Conservation (phyloP, 2,113 vertebrate species). For the Burhinus bistriatus region DNA sequence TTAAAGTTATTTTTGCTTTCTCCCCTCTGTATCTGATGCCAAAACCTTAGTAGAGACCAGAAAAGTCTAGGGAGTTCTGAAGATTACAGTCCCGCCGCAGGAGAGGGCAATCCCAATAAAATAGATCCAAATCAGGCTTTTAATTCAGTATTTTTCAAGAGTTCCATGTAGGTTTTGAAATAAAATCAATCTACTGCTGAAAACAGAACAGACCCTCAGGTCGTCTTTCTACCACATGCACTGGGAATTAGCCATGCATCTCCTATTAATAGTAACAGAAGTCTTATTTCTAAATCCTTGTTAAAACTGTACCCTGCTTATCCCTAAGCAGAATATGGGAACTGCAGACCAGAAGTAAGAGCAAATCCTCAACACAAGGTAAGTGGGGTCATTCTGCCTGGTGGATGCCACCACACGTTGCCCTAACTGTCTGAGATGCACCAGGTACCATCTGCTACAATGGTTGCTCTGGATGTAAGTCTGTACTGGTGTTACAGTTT, state of each 20-base stretch:
- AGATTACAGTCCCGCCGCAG: background rate
- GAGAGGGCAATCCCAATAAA: background rate
- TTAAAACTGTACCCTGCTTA: background rate
- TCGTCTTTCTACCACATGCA: background rate
- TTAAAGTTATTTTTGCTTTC: background rate
- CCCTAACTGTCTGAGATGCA: background rate
- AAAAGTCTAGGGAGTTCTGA: background rate
- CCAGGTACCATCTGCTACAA: background rate
- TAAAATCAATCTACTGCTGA: background rate
- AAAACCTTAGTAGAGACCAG: background rate
- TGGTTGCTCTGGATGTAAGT: background rate
- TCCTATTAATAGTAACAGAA: background rate
- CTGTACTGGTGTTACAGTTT: background rate
- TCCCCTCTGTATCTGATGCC: background rate
- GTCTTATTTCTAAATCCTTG: background rate
- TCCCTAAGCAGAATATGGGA: background rate
- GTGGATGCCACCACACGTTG: background rate
- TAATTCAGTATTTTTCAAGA: background rate
- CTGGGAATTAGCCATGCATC: background rate
- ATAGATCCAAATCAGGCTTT: background rate
- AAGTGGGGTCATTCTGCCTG: background rate
- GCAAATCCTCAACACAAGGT: background rate
- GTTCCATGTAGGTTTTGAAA: background rate
- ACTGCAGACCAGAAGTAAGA: background rate
- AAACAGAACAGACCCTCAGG: background rate